Conservation (phyloP, 1,140 invertebrate species). For the Zaprionus kolodkinae region DNA sequence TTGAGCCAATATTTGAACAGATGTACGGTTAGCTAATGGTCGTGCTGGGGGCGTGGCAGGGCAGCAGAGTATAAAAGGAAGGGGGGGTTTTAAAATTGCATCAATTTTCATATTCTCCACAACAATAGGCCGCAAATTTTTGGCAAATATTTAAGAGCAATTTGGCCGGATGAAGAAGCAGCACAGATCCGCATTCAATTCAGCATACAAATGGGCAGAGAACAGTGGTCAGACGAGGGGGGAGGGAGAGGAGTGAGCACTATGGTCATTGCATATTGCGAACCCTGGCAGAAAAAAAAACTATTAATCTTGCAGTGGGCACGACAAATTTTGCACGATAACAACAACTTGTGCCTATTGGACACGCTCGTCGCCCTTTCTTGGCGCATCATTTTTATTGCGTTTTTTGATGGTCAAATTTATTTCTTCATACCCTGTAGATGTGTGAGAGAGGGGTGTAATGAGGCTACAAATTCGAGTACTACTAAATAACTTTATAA, state of each 20-base stretch:
- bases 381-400: conserved; percentile 71
- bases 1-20: conserved; percentile 80
- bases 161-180: conserved; percentile 24
- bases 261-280: conserved; percentile 14
- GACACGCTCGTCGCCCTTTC: conserved; percentile 30
- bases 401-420: conserved; percentile 45
- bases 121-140: conserved; percentile 72
- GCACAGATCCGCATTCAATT: background rate
- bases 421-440: conserved; percentile 10
- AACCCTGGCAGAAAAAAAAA: conserved; percentile 35
- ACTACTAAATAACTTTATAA: background rate
- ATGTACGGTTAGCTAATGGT: conserved; percentile 53
- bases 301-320: conserved; percentile 66
- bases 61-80: background rate
- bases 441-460: background rate
- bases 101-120: conserved; percentile 32
- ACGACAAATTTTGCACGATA: conserved; percentile 30
- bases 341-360: conserved; percentile 54
- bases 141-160: conserved; percentile 65
- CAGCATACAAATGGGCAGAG: conserved; percentile 62
- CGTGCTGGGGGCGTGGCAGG: background rate
- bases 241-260: background rate
- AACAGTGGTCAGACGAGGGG: too few species aligned
- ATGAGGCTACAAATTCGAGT: background rate
- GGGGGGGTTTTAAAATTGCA: conserved; percentile 68